These are phyloP conservation scores for Heteromyza rotundicornis DNA, from an alignment of 2,888 invertebrate species.

Conservation along the genomic window DNA sequence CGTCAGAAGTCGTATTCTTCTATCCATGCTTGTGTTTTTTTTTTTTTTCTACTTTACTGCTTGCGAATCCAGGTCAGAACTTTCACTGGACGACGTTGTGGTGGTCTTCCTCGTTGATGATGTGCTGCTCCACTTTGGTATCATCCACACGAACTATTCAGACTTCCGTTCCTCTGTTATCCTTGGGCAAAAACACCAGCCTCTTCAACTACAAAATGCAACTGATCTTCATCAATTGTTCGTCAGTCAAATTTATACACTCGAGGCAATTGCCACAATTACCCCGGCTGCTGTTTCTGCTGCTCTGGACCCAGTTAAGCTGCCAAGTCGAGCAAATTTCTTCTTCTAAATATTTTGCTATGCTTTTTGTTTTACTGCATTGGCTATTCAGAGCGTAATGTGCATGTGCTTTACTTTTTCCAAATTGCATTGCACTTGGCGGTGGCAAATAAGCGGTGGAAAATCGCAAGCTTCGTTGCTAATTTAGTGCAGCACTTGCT, in stretches of 20 bases:
- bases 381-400: slow-evolving; percentile 54
- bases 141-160: too few relatives aligned
- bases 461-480: slow-evolving; percentile 54
- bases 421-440: background rate
- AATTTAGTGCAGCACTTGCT: slow-evolving; percentile 52
- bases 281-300: slow-evolving; percentile 32
- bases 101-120: background rate
- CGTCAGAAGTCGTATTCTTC: slow-evolving; percentile 39
- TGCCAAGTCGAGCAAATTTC: slow-evolving; percentile 20
- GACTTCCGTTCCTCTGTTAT: too few relatives aligned
- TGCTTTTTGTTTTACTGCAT: slow-evolving; percentile 22
- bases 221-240: slow-evolving; percentile 52
- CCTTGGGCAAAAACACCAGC: too few relatives aligned
- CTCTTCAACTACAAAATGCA: slow-evolving; percentile 36
- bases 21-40: slow-evolving; percentile 45
- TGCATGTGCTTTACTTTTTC: slow-evolving; percentile 34
- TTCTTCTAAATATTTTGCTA: slow-evolving; percentile 20
- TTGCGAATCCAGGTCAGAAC: background rate
- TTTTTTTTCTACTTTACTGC: slow-evolving; percentile 25
- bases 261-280: slow-evolving; percentile 49
- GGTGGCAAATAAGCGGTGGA: slow-evolving; percentile 21
- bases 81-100: slow-evolving; percentile 6
- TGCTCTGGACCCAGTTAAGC: slow-evolving; percentile 39
- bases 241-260: slow-evolving; percentile 53
- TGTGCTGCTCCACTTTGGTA: background rate